Conservation (phyloP, 2,888 invertebrate species). For the Lymantria dispar region DNA sequence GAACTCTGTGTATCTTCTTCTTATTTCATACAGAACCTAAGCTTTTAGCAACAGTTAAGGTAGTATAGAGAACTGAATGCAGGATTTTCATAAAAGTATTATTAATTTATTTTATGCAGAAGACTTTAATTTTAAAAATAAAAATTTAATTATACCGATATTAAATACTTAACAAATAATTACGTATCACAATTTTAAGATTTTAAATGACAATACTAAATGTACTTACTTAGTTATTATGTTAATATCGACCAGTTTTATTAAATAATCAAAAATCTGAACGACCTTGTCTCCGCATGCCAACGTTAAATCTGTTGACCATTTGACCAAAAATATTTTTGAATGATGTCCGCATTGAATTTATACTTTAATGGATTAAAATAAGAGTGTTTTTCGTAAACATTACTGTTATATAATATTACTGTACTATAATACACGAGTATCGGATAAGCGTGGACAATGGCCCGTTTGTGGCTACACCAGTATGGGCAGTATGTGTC, state of each 20-base stretch:
- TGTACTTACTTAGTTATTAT: constrained; percentile 12
- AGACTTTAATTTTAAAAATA: no score
- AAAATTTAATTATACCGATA: no score
- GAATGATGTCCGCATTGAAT: constrained; percentile 8
- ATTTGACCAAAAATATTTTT: constrained; percentile 46
- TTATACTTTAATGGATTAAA: constrained; percentile 26
- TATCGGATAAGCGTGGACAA: constrained; percentile 21
- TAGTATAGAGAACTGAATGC: no score
- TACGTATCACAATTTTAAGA: not conserved
- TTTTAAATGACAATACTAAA: not conserved
- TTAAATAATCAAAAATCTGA: constrained; percentile 33
- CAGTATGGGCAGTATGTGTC: no score
- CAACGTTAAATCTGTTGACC: constrained; percentile 55
- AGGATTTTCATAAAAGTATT: no score
- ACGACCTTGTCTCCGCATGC: constrained; percentile 56
- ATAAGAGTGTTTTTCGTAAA: constrained; percentile 19
- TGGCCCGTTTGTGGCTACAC: constrained; percentile 34
- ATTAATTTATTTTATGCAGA: no score
- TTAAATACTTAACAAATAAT: not conserved
- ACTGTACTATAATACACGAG: constrained; percentile 20
- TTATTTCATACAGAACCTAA: no score
- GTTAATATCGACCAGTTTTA: constrained; percentile 31
- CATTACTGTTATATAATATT: constrained; percentile 18
- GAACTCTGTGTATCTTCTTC: no score
- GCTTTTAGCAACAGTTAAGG: no score